Conservation (phyloP, 1,140 invertebrate species). For the Brachionus angularis region DNA sequence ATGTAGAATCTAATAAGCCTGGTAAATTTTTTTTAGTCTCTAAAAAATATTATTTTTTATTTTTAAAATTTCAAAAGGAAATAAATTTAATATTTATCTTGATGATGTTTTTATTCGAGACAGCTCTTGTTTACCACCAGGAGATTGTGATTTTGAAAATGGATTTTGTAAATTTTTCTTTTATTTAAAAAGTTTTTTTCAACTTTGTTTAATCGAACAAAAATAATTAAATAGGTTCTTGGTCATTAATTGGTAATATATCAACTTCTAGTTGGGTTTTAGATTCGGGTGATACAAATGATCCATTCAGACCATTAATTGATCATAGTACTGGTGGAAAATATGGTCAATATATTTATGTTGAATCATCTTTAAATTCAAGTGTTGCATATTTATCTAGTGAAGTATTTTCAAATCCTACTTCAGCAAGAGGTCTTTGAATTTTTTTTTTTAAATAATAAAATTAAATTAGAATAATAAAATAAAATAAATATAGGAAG, state of each 20-base stretch:
- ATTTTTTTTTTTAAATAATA: too few species aligned
- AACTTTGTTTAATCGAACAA: too few species aligned
- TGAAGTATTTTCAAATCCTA: neutral
- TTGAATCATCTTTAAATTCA: neutral
- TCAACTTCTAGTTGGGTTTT: conserved; percentile 2
- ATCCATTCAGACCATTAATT: conserved; percentile 21
- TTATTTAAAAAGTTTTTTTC: too few species aligned
- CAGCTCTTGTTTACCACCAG: conserved; percentile 38
- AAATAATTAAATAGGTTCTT: neutral
- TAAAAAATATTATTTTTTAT: too few species aligned
- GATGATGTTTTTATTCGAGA: conserved; percentile 44
- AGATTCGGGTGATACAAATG: conserved; percentile 5
- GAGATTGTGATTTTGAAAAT: conserved; percentile 50
- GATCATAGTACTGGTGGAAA: neutral
- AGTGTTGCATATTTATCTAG: neutral
- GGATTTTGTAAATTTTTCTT: conserved; percentile 23
- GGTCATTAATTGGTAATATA: conserved; percentile 7
- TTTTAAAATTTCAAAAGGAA: neutral
- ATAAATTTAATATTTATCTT: neutral
- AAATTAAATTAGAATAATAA: too few species aligned
- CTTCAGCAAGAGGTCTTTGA: conserved; percentile 1
- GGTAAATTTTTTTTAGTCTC: too few species aligned
- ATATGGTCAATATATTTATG: conserved; percentile 19
- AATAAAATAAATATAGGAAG: too few species aligned
- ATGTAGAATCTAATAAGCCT: neutral